Conservation (phyloP, 2,888 invertebrate species). For the Lissonota sp. region DNA sequence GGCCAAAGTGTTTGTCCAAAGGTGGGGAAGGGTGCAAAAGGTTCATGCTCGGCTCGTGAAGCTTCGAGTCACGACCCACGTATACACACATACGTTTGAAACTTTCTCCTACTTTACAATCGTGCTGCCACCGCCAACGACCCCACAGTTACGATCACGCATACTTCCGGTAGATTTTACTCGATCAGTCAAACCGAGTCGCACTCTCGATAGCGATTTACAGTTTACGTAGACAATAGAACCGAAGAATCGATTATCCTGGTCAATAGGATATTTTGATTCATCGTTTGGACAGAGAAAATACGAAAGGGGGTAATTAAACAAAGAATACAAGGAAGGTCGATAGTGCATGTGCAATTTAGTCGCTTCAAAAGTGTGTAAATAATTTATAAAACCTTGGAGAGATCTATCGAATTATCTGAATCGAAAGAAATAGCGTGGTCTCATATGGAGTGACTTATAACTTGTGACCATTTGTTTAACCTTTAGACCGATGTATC, state of each 20-base stretch:
- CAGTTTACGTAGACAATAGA: neutral
- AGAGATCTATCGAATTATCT: too few species aligned
- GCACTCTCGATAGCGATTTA: constrained; percentile 22
- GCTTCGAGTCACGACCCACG: constrained; percentile 28
- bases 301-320: neutral
- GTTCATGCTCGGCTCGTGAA: constrained; percentile 39
- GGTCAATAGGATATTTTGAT: too few species aligned
- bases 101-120: constrained; percentile 43
- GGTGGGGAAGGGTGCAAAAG: constrained; percentile 1
- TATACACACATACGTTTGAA: neutral
- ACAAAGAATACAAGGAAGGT: neutral
- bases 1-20: constrained; percentile 25
- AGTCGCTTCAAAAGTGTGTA: too few species aligned
- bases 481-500: neutral
- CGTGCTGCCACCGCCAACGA: constrained; percentile 16
- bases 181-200: constrained; percentile 11
- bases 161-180: constrained; percentile 33
- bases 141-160: too few species aligned
- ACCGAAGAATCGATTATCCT: constrained; percentile 32
- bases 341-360: neutral
- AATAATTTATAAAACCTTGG: too few species aligned
- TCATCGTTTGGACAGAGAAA: too few species aligned
- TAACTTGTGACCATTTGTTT: too few species aligned
- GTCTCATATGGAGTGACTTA: too few species aligned
- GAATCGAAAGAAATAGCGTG: too few species aligned